Base-by-base conservation (phyloP, 2,797 vertebrate species). In the Leptatherina wallacei region DNA sequence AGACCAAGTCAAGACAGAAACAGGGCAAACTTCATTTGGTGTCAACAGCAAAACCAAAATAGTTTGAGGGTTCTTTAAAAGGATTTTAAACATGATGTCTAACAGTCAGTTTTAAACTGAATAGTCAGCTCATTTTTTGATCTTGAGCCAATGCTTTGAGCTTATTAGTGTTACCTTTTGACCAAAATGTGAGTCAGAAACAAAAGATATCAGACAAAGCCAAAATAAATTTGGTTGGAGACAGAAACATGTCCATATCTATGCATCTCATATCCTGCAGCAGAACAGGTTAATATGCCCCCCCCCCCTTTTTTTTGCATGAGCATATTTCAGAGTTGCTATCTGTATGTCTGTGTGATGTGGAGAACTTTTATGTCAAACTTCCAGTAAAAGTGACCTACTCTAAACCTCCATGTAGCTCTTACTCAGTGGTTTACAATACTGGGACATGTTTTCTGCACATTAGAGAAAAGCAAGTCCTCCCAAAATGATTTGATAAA, bases 81-180 rank as follows among this genome's bases (percentile, higher is more conserved):
- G 29, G 14, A 9, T 57, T 65, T 66, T 22, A 33, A 76, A 69
- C 10, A 13, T 38, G 24, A 71, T 47, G 47, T 51, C 4, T 18
- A 22, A 58, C 3, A 24, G 12, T 56, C 1, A 6, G 2, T 65
- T 42, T 71, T 51, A 1, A 44, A n/a, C 11, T 49, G 1, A 35
- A 30, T 11, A n/a, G 24, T 69, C 38, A 65, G 6, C 3, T 11
- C 38, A 27, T 71, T 36, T 35, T 60, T 12, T 61, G 60, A 71
- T 40, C 54, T 42, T 70, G 65, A 75, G 44, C 44, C 44, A 49
- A 22, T 49, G 44, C 18, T 56, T 61, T 56, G 3, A 71, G 40
- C 0, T 52, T 68, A 60, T 77, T 75, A 56, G 16, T 62, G 5
- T 81, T 61, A 63, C 13, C 47, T 11, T 81, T 64, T 65, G 65